phyloP scores from a whole-genome alignment of 2,888 invertebrate genomes.

The Ormia ochracea region DNA sequence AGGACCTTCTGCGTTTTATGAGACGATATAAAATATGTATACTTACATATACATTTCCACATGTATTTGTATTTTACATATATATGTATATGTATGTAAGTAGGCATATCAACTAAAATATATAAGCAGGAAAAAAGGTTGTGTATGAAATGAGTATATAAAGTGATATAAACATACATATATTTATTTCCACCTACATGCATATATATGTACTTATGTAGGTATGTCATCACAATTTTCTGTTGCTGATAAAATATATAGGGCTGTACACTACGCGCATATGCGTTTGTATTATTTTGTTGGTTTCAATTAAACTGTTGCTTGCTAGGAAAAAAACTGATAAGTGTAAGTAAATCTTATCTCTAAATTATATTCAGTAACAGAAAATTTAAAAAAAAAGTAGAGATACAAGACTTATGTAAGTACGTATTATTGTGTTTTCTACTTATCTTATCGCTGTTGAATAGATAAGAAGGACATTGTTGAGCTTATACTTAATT shows the following conservation, averaged over 20 bases:
- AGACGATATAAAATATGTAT: no score
- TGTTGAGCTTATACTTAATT: neutral
- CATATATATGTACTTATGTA: neutral
- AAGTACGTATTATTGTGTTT: neutral
- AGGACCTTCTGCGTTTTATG: no score
- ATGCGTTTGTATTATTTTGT: neutral
- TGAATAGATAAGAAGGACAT: neutral
- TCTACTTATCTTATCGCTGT: slow-evolving; percentile 28
- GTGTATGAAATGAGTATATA: no score
- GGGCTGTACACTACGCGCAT: neutral
- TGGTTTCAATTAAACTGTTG: slow-evolving; percentile 40
- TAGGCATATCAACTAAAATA: no score
- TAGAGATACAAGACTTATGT: neutral
- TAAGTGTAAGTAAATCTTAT: no score
- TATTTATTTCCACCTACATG: neutral
- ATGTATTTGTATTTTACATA: no score
- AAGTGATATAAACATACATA: no score
- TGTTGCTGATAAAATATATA: neutral
- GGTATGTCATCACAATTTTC: neutral
- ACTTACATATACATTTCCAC: no score
- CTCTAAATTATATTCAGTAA: slow-evolving; percentile 36
- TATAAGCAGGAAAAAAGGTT: no score
- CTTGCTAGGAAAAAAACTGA: no score
- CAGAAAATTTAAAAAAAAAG: neutral
- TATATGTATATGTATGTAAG: no score